Evolutionary conservation across 2,888 invertebrate species (phyloP), one percentile per base, ranked within the genome.

Genomic region (Nymphalis c-album): DNA sequence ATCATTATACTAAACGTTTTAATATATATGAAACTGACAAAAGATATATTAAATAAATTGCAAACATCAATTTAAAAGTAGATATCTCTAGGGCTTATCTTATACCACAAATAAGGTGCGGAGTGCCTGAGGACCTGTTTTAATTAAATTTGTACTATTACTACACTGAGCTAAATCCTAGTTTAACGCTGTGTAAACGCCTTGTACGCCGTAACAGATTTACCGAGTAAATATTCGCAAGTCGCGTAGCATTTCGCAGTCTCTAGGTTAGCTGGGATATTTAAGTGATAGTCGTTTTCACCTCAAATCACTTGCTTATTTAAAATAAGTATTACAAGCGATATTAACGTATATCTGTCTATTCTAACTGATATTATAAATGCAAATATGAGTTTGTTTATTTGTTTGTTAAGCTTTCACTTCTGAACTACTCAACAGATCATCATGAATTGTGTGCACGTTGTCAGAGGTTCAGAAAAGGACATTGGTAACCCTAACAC

Each of bases 111-210:
- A 66, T 66, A 71, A 69, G 64, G 66, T 63, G 71, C 20, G 31
- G 60, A 62, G 59, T 46, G 64, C 50, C 69, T 51, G 50, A 57
- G 55, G 68, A 67, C 53, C 48, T 51, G 68, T 60, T 66, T 66
- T 71, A 71, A 71, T 69, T 71, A 71, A 67, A 69, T 68, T 59
- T 58, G n/a, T 35, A 53, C 64, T 64, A 61, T 70, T 64, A 60
- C 67, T 50, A 62, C 65, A 61, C 64, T 64, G 48, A 47, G 60
- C 68, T 70, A 57, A 62, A 63, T 64, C 70, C 62, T 60, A 63
- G 55, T 64, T 64, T 62, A 69, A 71, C 31, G 62, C 63, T 60
- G 64, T 67, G 69, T 64, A 63, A 69, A 62, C 71, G 64, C 48
- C 64, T 64, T 67, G 64, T 65, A 64, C 50, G 59, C 55, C 16